Percentiles rank a stretch among this genome's conserved stretches.
These are phyloP conservation scores for Lamproptera curius DNA, from an alignment of 2,888 invertebrate species.

Conservation along the genomic window DNA sequence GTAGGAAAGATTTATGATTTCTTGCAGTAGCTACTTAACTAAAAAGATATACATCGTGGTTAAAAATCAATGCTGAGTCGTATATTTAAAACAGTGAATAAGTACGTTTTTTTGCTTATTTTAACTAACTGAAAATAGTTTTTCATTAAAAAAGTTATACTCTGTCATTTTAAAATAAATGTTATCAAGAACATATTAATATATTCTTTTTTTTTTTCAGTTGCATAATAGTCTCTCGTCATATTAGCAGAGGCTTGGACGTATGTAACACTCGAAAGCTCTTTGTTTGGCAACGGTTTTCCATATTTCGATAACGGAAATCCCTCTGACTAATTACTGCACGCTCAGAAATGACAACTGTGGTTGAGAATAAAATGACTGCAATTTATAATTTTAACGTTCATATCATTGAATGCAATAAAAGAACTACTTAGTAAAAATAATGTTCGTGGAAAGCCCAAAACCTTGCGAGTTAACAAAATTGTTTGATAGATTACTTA, in stretches of 20 bases:
- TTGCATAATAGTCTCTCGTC: not conserved
- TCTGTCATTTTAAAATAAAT: no score
- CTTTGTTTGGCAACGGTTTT: conserved; percentile 17
- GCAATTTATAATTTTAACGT: conserved; percentile 9
- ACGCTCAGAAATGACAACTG: conserved; percentile 13
- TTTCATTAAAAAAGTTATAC: no score
- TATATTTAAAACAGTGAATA: no score
- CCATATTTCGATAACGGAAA: conserved; percentile 17
- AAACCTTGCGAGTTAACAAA: not conserved
- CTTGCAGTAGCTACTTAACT: no score
- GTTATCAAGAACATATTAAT: no score
- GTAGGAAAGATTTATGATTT: no score
- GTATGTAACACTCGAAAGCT: conserved; percentile 18
- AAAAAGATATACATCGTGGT: no score
- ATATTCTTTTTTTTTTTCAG: not conserved
- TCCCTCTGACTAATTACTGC: conserved; percentile 19
- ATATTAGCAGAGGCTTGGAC: not conserved
- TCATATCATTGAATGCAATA: not conserved
- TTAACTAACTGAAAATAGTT: no score
- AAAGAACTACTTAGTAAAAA: not conserved
- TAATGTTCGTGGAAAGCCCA: not conserved
- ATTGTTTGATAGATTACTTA: not conserved
- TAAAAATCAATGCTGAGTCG: no score
- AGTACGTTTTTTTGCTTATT: no score
- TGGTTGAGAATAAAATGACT: conserved; percentile 15